Base-by-base conservation (phyloP, 2,888 invertebrate genomes). In the Plutella xylostella region DNA sequence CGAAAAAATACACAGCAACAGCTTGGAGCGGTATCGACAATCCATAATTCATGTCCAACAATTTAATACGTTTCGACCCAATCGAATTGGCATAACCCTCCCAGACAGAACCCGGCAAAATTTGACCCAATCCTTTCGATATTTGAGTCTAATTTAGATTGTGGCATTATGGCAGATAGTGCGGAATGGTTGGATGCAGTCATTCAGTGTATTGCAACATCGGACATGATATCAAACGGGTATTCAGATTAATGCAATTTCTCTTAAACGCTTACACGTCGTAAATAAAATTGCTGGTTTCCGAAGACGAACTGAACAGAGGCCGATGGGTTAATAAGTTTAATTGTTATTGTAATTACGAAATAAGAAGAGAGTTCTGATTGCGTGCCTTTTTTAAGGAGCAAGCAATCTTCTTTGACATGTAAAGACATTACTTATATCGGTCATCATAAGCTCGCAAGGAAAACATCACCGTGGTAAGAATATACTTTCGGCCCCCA, bases 31-130 rank as follows among this genome's bases (percentile, higher is more conserved):
- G 76, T 82, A 83, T 83, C 83, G 83, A 82, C 82, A 83, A 83
- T 83, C 80, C 80, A 83, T 83, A 82, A 83, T 83, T 83, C 82
- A 83, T 83, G 83, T 80, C 78, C 71, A 71, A 82, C 82, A 83
- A 80, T 83, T 82, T 82, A 78, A 83, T 83, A 82, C 73, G 67
- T 71, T 69, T 70, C 63, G 55, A 61, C 61, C 54, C 55, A 55
- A 54, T 52, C 50, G 49, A 58, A 63, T 56, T 54, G 61, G 56
- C 62, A 57, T 67, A 72, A 65, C 56, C 62, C 60, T 52, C 52
- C 47, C 51, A 43, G 44, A 43, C 49, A 47, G 51, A 53, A 57
- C 55, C 65, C 62, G 51, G 48, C 63, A 57, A 75, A 66, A 64
- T 56, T 50, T 61, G 51, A 60, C 76, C 66, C 65, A 75, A 70